A percentile compares a stretch with the other conserved stretches of the same genome.
These are phyloP conservation scores for Bellardia pandia DNA, from an alignment of 2,888 invertebrate species.

Conservation along the genomic window DNA sequence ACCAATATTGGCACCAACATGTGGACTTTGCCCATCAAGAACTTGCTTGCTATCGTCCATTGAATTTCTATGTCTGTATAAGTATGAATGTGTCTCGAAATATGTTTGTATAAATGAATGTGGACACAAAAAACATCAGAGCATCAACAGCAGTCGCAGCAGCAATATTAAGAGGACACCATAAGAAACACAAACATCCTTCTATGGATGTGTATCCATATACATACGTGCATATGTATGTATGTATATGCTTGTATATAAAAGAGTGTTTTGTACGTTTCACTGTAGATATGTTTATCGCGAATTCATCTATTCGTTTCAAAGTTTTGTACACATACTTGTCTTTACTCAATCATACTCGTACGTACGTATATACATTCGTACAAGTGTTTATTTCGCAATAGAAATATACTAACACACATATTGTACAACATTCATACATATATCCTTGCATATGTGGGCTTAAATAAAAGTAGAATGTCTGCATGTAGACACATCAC, in stretches of 20 bases:
- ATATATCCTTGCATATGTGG: conserved; percentile 10
- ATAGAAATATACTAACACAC: conserved; percentile 16
- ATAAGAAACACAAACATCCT: conserved; percentile 56
- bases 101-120: conserved; percentile 9
- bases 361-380: background rate
- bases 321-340: conserved; percentile 54
- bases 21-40: conserved; percentile 58
- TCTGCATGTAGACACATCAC: conserved; percentile 48
- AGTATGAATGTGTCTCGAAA: conserved; percentile 17
- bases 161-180: conserved; percentile 50
- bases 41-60: conserved; percentile 35
- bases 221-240: background rate
- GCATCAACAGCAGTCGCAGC: conserved; percentile 39
- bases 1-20: conserved; percentile 55
- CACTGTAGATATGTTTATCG: conserved; percentile 50
- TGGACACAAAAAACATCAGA: conserved; percentile 32
- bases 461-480: conserved; percentile 43
- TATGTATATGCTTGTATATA: background rate
- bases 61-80: conserved; percentile 24
- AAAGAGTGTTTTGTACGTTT: conserved; percentile 36
- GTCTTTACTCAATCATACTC: conserved; percentile 21
- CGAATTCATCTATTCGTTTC: conserved; percentile 55
- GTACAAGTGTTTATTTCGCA: conserved; percentile 15
- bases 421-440: background rate
- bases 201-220: conserved; percentile 10